A percentile compares a stretch with the other conserved stretches of the same genome.
Evolutionary conservation across 2,888 invertebrate genomes (phyloP).

Genomic region (Leptogaster cylindrica): DNA sequence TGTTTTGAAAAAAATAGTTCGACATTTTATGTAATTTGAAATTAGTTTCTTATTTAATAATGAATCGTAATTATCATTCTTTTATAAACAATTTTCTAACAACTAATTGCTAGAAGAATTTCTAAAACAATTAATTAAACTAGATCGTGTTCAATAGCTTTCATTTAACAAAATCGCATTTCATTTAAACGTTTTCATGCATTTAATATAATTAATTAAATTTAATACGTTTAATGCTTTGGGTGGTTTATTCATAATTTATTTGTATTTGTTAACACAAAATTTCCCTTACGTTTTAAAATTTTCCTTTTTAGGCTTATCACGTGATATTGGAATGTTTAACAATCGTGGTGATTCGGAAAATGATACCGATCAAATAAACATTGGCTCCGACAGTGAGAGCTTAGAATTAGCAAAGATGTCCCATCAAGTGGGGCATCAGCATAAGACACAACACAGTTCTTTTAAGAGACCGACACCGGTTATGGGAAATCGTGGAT

Average conservation of each 20-base stretch:
- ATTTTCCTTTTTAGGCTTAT: slow-evolving; percentile 54
- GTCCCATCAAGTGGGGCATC: slow-evolving; percentile 63
- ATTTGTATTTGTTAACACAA: not conserved
- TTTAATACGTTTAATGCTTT: too few species aligned
- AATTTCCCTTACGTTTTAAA: not conserved
- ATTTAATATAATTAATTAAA: too few species aligned
- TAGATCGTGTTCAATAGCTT: too few species aligned
- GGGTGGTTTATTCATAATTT: not conserved
- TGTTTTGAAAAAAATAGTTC: too few species aligned
- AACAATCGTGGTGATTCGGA: slow-evolving; percentile 69
- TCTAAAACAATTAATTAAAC: too few species aligned
- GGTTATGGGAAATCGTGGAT: slow-evolving; percentile 67
- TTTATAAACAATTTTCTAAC: too few species aligned
- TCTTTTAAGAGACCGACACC: slow-evolving; percentile 67
- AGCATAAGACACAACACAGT: slow-evolving; percentile 62
- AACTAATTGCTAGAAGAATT: too few species aligned
- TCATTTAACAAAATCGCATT: too few species aligned
- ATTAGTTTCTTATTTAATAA: too few species aligned
- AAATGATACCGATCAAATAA: slow-evolving; percentile 71
- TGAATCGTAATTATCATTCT: too few species aligned
- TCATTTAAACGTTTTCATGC: too few species aligned
- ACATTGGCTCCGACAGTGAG: slow-evolving; percentile 75
- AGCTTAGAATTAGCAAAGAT: slow-evolving; percentile 62
- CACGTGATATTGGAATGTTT: slow-evolving; percentile 59
- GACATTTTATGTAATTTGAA: too few species aligned